Base-by-base conservation (phyloP, 1,140 invertebrate genomes). In the Trichonephila clavata region DNA sequence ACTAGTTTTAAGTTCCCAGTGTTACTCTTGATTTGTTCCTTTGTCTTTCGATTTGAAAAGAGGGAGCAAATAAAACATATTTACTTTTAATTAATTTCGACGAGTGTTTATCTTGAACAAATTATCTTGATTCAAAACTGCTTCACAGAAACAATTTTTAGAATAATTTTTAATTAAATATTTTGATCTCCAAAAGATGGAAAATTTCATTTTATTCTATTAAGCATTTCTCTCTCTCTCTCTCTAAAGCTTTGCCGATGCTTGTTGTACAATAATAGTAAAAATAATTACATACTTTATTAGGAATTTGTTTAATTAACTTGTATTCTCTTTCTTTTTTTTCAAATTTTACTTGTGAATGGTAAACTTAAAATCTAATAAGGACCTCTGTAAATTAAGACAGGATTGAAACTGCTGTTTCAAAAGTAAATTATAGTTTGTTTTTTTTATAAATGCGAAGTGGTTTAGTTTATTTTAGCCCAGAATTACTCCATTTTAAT, bases 71-170 rank as follows among this genome's bases (percentile, higher is more conserved):
- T 32, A 32, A 86, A 39, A 57, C n/a, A 61, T 86, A 86, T 86
- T 86, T 86, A 63, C 84, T 57, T 86, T 86, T 86, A 60, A 86
- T 86, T 86, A 86, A 86, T 86, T 86, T 86, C 50, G 14, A 10
- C 39, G 50, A 32, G 43, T 59, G 81, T 83, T 83, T 83, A 59
- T 83, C 81, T 83, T 43, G 81, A 83, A n/a, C 57, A 83, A 83
- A 83, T 77, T 83, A 83, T 83, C 81, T 59, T 57, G n/a, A 83
- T 83, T 83, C 81, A 57, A 50, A 83, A 83, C 21, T 83, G 81
- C 81, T 83, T 57, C 50, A 27, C 20, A n/a, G 43, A 50, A 83
- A 57, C n/a, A 50, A 50, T 43, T 57, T 8, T 57, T 50, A 21
- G 18, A 83, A 83, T 57, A 57, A 59, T n/a, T 57, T 83, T 83